Evolutionary conservation across 2,113 vertebrate species (phyloP).

Genomic region (Fregetta grallaria): DNA sequence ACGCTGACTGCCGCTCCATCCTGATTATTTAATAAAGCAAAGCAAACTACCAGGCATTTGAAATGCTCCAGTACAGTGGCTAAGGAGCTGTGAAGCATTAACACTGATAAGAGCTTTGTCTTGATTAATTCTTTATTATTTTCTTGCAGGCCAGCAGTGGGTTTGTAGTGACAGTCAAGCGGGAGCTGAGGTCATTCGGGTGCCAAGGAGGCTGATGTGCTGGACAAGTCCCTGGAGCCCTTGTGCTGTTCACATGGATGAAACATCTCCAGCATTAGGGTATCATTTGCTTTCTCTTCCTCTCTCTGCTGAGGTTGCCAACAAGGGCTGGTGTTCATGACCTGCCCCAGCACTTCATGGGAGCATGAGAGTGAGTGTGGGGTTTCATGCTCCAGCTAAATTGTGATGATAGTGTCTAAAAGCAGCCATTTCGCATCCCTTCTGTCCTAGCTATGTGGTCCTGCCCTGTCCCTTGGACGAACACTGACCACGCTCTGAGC

Average conservation of each 20-base stretch:
- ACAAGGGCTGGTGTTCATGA: neutral
- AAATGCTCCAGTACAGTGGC: neutral
- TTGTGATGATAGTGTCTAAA: neutral
- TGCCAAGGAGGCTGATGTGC: neutral
- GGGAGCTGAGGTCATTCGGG: neutral
- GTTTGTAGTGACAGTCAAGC: neutral
- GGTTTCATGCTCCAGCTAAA: neutral
- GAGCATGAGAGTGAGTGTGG: neutral
- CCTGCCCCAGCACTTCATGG: neutral
- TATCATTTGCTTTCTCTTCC: neutral
- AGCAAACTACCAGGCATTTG: neutral
- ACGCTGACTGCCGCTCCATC: neutral
- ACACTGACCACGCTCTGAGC: neutral
- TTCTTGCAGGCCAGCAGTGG: neutral
- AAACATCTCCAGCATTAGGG: neutral
- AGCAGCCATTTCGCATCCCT: neutral
- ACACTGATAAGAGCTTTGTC: neutral
- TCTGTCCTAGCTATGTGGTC: neutral
- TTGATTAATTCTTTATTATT: slow-evolving; percentile 63
- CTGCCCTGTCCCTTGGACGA: neutral
- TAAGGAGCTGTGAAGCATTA: slow-evolving; percentile 51
- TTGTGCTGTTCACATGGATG: neutral
- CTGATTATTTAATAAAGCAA: slow-evolving; percentile 47
- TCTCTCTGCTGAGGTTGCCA: neutral
- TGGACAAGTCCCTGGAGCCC: neutral